Conservation (phyloP, 2,797 vertebrate species). For the Urophycis tenuis region DNA sequence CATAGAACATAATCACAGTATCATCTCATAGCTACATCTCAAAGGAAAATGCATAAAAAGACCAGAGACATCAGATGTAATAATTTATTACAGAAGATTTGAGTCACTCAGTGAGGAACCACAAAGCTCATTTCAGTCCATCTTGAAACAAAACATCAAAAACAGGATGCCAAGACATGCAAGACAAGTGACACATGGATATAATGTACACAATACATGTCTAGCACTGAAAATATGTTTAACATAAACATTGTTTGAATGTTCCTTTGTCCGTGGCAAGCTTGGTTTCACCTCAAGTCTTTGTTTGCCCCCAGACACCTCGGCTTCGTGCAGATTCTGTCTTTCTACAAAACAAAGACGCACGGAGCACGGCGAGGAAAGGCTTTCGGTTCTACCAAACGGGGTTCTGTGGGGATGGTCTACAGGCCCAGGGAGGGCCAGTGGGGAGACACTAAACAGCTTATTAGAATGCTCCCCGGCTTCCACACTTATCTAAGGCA, state of each 20-base stretch:
- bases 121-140: not conserved
- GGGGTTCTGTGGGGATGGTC: not conserved
- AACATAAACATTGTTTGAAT: slow-evolving; percentile 1
- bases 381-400: not conserved
- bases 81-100: slow-evolving; percentile 66
- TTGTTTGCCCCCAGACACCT: not conserved
- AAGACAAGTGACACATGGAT: not conserved
- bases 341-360: not conserved
- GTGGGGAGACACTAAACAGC: not conserved
- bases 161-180: slow-evolving; percentile 17
- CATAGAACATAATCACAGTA: not conserved
- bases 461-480: not conserved
- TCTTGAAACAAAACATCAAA: slow-evolving; percentile 21
- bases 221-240: slow-evolving; percentile 15
- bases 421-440: not conserved
- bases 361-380: not conserved
- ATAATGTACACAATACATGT: not conserved
- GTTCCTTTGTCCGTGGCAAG: not conserved
- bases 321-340: not conserved
- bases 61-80: slow-evolving; percentile 51
- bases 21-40: slow-evolving; percentile 5
- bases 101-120: too few relatives aligned
- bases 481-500: slow-evolving; percentile 22
- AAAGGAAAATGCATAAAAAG: slow-evolving; percentile 34
- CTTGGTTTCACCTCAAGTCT: not conserved